These are phyloP conservation scores for Leptinotarsa defecta DNA, from an alignment of 1,140 invertebrate genomes.

Conservation along the genomic window DNA sequence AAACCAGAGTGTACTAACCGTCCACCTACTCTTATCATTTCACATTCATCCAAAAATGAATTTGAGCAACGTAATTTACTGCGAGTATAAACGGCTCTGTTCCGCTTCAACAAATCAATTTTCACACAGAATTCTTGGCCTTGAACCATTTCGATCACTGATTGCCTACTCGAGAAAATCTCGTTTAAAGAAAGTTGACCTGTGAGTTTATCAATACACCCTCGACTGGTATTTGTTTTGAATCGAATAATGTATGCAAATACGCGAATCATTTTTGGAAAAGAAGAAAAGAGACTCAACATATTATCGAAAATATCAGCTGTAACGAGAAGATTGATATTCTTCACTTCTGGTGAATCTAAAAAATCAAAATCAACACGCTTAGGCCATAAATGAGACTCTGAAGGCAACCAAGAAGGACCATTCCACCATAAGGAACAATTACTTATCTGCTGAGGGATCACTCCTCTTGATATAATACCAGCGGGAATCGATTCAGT, in stretches of 20 bases:
- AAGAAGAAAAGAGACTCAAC: too few species aligned
- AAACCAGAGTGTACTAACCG: neutral
- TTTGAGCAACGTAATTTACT: neutral
- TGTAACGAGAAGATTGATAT: neutral
- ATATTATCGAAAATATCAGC: too few species aligned
- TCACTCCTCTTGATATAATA: slow-evolving; percentile 42
- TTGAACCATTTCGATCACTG: too few species aligned
- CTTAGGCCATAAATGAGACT: neutral
- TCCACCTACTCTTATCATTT: neutral
- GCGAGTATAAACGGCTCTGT: neutral
- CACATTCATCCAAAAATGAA: neutral
- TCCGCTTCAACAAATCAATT: neutral
- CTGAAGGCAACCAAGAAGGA: slow-evolving; percentile 27
- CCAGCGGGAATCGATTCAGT: slow-evolving; percentile 52
- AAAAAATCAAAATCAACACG: neutral
- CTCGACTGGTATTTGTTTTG: too few species aligned
- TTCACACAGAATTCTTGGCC: neutral
- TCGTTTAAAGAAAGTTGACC: too few species aligned
- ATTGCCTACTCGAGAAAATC: too few species aligned
- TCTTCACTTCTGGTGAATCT: too few species aligned
- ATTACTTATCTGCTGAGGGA: neutral
- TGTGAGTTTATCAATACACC: too few species aligned
- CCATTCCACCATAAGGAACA: slow-evolving; percentile 34
- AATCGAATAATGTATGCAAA: too few species aligned
- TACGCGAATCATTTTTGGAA: too few species aligned